Conservation (phyloP, 2,797 vertebrate species). For the Tangara arthus region DNA sequence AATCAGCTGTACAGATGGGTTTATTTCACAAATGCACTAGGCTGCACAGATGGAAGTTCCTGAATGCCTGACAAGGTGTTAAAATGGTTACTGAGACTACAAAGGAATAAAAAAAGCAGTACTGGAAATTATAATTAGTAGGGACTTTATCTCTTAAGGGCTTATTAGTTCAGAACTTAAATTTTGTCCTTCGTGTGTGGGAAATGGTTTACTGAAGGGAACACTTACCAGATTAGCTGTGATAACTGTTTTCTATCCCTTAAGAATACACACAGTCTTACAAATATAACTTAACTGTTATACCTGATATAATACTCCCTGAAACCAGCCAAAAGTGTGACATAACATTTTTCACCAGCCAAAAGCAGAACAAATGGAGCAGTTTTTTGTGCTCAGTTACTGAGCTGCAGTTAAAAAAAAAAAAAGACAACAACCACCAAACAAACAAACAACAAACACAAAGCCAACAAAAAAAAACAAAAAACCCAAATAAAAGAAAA, state of each 20-base stretch:
- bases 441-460: not conserved
- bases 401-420: slow-evolving; percentile 21
- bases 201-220: slow-evolving; percentile 47
- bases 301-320: slow-evolving; percentile 40
- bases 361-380: slow-evolving; percentile 34
- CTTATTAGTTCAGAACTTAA: slow-evolving; percentile 72
- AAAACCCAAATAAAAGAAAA: not conserved
- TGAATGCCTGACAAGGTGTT: slow-evolving; percentile 83
- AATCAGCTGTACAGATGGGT: slow-evolving; percentile 86
- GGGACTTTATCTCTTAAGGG: slow-evolving; percentile 66
- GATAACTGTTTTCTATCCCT: slow-evolving; percentile 44
- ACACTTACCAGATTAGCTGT: slow-evolving; percentile 13
- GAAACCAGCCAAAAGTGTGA: slow-evolving; percentile 53
- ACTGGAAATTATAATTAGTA: slow-evolving; percentile 76
- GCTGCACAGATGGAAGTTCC: slow-evolving; percentile 81
- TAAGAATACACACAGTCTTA: slow-evolving; percentile 47
- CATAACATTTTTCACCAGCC: slow-evolving; percentile 43
- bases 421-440: not conserved
- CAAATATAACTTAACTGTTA: slow-evolving; percentile 44
- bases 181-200: slow-evolving; percentile 67
- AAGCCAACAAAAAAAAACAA: not conserved
- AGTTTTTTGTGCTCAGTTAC: not conserved
- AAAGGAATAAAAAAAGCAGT: slow-evolving; percentile 69
- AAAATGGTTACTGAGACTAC: slow-evolving; percentile 80
- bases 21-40: slow-evolving; percentile 79